Evolutionary conservation across 92 coral and sea anemone genomes (phyloP).

Genomic region (Palythoa grandiflora): DNA sequence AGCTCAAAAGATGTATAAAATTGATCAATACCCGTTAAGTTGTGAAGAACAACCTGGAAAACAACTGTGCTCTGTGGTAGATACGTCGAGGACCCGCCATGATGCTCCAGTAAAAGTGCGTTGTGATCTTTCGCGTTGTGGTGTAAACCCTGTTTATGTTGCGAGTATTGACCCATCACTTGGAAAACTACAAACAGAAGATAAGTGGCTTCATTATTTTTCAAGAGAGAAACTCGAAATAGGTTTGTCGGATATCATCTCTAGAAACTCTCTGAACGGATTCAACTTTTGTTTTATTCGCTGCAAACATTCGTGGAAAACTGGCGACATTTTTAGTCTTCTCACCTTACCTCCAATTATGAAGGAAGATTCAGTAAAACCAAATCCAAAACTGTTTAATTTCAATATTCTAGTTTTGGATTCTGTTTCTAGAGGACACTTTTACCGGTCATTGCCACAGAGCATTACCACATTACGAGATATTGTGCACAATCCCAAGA

Average conservation of each 20-base stretch:
- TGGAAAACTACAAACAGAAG: slow-evolving; percentile 56
- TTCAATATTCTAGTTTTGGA: slow-evolving; percentile 75
- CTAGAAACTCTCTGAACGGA: slow-evolving; percentile 58
- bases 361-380: background rate
- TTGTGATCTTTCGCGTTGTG: slow-evolving; percentile 66
- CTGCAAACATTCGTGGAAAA: slow-evolving; percentile 40
- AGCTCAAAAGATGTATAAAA: slow-evolving; percentile 49
- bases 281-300: slow-evolving; percentile 64
- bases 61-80: slow-evolving; percentile 47
- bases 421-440: slow-evolving; percentile 83
- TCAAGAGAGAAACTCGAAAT: slow-evolving; percentile 47
- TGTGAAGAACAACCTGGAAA: slow-evolving; percentile 48
- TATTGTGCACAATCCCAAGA: slow-evolving; percentile 45
- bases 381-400: slow-evolving; percentile 34
- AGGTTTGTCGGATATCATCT: slow-evolving; percentile 44
- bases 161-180: slow-evolving; percentile 58
- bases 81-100: slow-evolving; percentile 14
- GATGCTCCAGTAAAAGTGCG: slow-evolving; percentile 24
- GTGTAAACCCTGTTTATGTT: slow-evolving; percentile 59
- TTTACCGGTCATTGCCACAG: slow-evolving; percentile 76
- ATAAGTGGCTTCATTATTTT: slow-evolving; percentile 53
- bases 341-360: slow-evolving; percentile 56
- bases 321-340: slow-evolving; percentile 26
- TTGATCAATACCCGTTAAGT: slow-evolving; percentile 30
- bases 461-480: slow-evolving; percentile 61